A percentile compares a stretch with the other conserved stretches of the same genome.
These are phyloP conservation scores for Pavo muticus DNA, from an alignment of 2,113 vertebrate species.

Conservation along the genomic window DNA sequence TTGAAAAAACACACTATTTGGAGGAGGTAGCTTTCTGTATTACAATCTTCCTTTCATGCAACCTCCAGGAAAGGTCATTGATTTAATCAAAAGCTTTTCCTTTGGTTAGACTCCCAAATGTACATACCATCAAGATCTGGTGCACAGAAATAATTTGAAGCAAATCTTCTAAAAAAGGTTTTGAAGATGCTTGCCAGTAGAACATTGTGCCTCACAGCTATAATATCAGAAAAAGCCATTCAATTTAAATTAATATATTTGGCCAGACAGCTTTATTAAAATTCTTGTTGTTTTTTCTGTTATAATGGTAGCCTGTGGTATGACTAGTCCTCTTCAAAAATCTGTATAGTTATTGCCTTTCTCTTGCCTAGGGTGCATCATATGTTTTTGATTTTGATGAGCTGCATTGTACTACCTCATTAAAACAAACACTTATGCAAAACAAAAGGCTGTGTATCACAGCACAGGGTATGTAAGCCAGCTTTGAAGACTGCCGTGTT, in stretches of 20 bases:
- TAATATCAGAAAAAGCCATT: constrained; percentile 81
- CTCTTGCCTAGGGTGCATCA: constrained; percentile 81
- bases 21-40: constrained; percentile 28
- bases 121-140: constrained; percentile 60
- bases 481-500: constrained; percentile 50
- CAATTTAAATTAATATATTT: constrained; percentile 86
- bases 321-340: constrained; percentile 81
- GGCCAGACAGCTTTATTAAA: constrained; percentile 88
- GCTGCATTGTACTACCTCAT: constrained; percentile 72
- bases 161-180: constrained; percentile 75
- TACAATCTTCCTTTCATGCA: constrained; percentile 32
- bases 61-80: constrained; percentile 64
- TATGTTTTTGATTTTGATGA: constrained; percentile 80
- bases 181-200: constrained; percentile 79
- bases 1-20: constrained; percentile 12
- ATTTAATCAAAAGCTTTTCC: constrained; percentile 70
- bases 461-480: constrained; percentile 13
- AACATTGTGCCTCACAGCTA: constrained; percentile 81
- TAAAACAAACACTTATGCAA: constrained; percentile 79
- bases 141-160: constrained; percentile 62
- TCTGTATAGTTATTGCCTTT: constrained; percentile 81
- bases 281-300: constrained; percentile 83
- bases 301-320: constrained; percentile 84
- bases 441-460: constrained; percentile 52
- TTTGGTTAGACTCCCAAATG: constrained; percentile 52